A percentile compares a stretch with the other conserved stretches of the same genome.
phyloP scores from a whole-genome alignment of 2,888 invertebrate species.

The Philonicus albiceps region DNA sequence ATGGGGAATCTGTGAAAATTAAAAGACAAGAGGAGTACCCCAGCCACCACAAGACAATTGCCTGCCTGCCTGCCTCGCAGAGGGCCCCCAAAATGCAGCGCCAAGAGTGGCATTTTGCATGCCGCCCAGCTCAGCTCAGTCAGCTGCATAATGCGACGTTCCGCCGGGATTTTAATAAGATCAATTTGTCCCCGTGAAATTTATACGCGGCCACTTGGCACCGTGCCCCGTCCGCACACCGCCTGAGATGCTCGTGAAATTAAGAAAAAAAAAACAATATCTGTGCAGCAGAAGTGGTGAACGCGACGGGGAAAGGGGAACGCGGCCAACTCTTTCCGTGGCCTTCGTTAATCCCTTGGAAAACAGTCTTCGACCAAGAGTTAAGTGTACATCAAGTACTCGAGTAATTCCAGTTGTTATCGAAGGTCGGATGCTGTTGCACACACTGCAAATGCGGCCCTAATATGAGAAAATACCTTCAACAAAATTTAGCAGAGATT shows the following conservation, averaged over 20 bases:
- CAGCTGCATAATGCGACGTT: conserved; percentile 22
- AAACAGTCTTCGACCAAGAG: background rate
- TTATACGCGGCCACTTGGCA: conserved; percentile 36
- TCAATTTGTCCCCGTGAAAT: conserved; percentile 36
- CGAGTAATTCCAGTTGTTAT: background rate
- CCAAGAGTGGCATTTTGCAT: background rate
- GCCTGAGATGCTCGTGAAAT: background rate
- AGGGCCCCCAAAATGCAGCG: background rate
- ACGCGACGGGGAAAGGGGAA: background rate
- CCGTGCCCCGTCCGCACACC: background rate
- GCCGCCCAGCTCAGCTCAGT: background rate
- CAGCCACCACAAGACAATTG: background rate
- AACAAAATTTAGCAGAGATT: background rate
- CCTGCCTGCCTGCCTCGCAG: background rate
- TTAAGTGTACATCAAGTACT: background rate
- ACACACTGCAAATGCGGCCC: background rate
- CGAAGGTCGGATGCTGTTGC: background rate
- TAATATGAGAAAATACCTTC: background rate
- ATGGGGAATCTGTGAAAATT: background rate
- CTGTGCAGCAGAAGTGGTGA: background rate
- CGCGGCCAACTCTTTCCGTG: background rate
- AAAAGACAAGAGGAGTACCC: background rate
- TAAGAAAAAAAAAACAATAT: background rate
- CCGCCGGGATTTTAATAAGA: conserved; percentile 37
- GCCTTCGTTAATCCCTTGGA: conserved; percentile 2